These are phyloP conservation scores for Philereme transversata DNA, from an alignment of 2,888 invertebrate genomes.

Conservation along the genomic window DNA sequence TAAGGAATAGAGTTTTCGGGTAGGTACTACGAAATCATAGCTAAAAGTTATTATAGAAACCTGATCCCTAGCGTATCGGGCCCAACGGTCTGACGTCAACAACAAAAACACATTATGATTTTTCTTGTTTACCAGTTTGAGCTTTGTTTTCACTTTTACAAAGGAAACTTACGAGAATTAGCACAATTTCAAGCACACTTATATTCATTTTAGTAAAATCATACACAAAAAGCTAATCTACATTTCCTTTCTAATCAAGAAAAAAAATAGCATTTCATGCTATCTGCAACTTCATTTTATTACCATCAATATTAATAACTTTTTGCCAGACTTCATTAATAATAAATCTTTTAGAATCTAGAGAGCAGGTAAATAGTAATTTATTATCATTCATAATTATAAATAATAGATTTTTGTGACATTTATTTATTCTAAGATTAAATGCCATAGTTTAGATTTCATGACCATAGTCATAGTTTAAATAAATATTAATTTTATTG, in stretches of 20 bases:
- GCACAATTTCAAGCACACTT: not conserved
- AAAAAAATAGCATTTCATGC: constrained; percentile 56
- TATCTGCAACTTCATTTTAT: constrained; percentile 41
- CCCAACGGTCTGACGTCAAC: no score
- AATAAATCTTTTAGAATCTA: constrained; percentile 44
- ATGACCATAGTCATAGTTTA: no score
- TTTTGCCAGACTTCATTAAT: constrained; percentile 55
- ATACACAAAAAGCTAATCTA: constrained; percentile 6
- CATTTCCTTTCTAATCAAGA: constrained; percentile 9
- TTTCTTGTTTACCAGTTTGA: not conserved
- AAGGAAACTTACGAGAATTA: not conserved
- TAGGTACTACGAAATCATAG: no score
- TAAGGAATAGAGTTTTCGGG: no score
- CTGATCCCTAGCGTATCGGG: no score
- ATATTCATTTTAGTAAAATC: constrained; percentile 13
- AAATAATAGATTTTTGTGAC: constrained; percentile 31
- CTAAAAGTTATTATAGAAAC: no score
- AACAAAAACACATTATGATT: no score
- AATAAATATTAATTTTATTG: no score
- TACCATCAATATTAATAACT: constrained; percentile 47
- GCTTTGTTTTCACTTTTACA: not conserved
- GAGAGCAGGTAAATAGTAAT: constrained; percentile 40
- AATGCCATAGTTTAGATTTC: no score
- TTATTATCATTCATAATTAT: constrained; percentile 42
- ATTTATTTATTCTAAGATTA: not conserved